Conservation (phyloP, 1,140 invertebrate genomes). For the Neotoxoptera formosana region DNA sequence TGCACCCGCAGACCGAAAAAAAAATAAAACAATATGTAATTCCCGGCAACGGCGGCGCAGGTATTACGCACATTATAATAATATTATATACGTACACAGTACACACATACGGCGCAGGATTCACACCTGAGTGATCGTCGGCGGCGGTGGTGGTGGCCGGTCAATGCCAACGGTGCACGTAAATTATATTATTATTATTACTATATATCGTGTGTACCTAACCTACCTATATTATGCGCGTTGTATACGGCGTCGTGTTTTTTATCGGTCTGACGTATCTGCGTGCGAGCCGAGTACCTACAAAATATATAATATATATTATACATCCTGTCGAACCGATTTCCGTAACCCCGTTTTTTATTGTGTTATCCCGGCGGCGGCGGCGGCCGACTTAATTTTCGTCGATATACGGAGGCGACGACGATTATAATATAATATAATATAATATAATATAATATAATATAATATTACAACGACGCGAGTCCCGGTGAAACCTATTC, state of each 20-base stretch:
- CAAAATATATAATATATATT: no score
- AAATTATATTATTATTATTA: not conserved
- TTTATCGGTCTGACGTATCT: conserved; percentile 48
- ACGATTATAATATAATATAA: no score
- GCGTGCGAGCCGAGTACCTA: not conserved
- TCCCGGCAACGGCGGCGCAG: not conserved
- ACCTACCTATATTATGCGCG: not conserved
- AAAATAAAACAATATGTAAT: conserved; percentile 36
- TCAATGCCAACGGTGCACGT: conserved; percentile 24
- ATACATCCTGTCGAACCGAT: conserved; percentile 52
- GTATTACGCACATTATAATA: not conserved
- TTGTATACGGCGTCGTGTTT: not conserved
- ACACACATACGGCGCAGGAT: conserved; percentile 45
- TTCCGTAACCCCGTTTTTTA: conserved; percentile 48
- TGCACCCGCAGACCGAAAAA: not conserved
- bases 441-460: not conserved
- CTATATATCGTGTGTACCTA: no score
- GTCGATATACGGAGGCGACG: not conserved
- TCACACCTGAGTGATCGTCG: conserved; percentile 54
- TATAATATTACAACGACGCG: not conserved
- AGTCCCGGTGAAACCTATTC: not conserved
- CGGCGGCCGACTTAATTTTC: not conserved
- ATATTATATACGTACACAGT: not conserved
- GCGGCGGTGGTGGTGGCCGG: not conserved
- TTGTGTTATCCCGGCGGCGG: conserved; percentile 23